Conservation (phyloP, 1,140 invertebrate genomes). For the Meloidogyne floridensis region DNA sequence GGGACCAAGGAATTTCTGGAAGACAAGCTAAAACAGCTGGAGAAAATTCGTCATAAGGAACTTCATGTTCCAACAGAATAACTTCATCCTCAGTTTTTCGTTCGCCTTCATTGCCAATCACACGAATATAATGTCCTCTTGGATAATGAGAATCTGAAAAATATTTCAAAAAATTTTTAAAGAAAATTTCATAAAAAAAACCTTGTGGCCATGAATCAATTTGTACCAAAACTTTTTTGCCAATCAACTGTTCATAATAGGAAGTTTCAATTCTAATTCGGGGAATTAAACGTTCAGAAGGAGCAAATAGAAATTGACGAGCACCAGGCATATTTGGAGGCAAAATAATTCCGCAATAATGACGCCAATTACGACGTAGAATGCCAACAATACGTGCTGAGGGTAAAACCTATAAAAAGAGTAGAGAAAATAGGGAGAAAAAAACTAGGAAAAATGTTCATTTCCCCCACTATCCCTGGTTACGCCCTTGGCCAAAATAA, state of each 20-base stretch:
- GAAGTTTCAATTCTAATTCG: constrained; percentile 87
- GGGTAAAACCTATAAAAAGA: constrained; percentile 59
- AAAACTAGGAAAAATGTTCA: no score
- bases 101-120: constrained; percentile 85
- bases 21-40: constrained; percentile 88
- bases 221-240: constrained; percentile 79
- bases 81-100: constrained; percentile 48
- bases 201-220: constrained; percentile 86
- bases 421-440: no score
- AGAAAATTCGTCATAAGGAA: constrained; percentile 91
- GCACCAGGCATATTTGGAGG: constrained; percentile 19
- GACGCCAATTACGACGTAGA: constrained; percentile 90
- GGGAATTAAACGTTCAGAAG: constrained; percentile 84
- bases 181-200: constrained; percentile 71
- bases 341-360: constrained; percentile 79
- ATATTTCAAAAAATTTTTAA: not conserved
- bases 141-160: constrained; percentile 71
- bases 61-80: constrained; percentile 90
- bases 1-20: constrained; percentile 82
- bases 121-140: constrained; percentile 82
- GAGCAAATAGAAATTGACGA: constrained; percentile 75
- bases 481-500: no score
- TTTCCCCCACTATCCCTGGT: no score
- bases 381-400: constrained; percentile 93
- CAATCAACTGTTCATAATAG: constrained; percentile 77